Evolutionary conservation across 2,113 vertebrate genomes (phyloP).

Genomic region (Pluvianellus socialis): DNA sequence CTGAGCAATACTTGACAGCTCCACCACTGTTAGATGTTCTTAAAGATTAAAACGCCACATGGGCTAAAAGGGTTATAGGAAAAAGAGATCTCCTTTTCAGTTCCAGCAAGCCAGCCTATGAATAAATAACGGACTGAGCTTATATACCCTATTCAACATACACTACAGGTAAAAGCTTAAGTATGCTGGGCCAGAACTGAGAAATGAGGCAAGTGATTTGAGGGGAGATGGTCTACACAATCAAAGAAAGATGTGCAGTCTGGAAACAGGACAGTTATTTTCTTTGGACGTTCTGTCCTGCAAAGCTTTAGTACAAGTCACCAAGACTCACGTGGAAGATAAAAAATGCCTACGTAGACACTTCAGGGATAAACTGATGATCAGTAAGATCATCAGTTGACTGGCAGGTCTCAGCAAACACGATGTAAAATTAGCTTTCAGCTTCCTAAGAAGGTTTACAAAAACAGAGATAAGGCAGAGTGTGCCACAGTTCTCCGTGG

Average conservation of each 20-base stretch:
- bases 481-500: rapidly evolving
- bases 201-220: neutral
- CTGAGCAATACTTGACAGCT: neutral
- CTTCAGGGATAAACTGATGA: neutral
- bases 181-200: neutral
- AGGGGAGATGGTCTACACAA: neutral
- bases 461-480: neutral
- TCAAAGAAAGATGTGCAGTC: neutral
- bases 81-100: neutral
- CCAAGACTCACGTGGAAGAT: too few relatives aligned
- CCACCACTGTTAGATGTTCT: neutral
- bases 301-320: neutral
- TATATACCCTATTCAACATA: neutral
- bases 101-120: neutral
- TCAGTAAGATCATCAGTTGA: neutral
- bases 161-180: too few relatives aligned
- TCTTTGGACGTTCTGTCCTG: neutral
- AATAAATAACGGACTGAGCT: neutral
- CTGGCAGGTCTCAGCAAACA: neutral
- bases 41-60: neutral
- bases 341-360: neutral
- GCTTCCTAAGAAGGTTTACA: neutral
- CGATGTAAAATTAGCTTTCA: neutral
- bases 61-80: neutral
- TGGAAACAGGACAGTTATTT: neutral